Evolutionary conservation across 2,113 vertebrate genomes (phyloP), one percentile per base, ranked within the genome.

Genomic region (Porphyrio hochstetteri): DNA sequence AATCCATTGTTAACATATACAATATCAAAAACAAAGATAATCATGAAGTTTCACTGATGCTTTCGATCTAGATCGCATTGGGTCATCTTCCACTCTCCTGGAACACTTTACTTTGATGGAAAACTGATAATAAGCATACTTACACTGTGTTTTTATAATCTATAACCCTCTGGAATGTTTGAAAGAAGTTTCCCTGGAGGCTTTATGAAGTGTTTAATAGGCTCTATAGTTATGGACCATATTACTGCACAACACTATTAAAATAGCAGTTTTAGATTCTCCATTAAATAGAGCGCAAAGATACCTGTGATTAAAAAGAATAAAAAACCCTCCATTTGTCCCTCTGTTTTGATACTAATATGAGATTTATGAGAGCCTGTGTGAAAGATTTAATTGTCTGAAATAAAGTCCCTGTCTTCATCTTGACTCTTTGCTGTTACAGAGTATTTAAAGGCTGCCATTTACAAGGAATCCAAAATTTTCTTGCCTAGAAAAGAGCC

Each of bases 191-290:
- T 92, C 78, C 38, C 27, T 82, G 89, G 84, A 82, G 59, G 60
- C 68, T 96, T 95, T 95, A 95, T 90, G 84, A 85, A 96, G 81
- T 93, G 84, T 95, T 96, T 92, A 96, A 95, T 90, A 91, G 92
- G 78, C 29, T 88, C 38, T 90, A 63, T 44, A 88, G 92, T 91
- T 95, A 96, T 8, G 2, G 83, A 82, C 69, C 40, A 46, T 92
- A 90, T 88, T 96, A 94, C 72, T 59, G 61, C 90, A 91, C 48
- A 94, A 91, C 77, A 84, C 31, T 93, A 93, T 84, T 78, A 97
- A 86, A 95, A 88, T 10, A 60, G 21, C 42, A 86, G 29, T 52
- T 94, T 94, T 86, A 88, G 88, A 83, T 18, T 84, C 57, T 67
- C 19, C 69, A 86, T 60, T 84, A 92, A 89, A 82, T 56, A 86